A percentile compares a stretch with the other conserved stretches of the same genome.
These are phyloP conservation scores for Eumerus sabulonum DNA, from an alignment of 2,888 invertebrate species.

Conservation along the genomic window DNA sequence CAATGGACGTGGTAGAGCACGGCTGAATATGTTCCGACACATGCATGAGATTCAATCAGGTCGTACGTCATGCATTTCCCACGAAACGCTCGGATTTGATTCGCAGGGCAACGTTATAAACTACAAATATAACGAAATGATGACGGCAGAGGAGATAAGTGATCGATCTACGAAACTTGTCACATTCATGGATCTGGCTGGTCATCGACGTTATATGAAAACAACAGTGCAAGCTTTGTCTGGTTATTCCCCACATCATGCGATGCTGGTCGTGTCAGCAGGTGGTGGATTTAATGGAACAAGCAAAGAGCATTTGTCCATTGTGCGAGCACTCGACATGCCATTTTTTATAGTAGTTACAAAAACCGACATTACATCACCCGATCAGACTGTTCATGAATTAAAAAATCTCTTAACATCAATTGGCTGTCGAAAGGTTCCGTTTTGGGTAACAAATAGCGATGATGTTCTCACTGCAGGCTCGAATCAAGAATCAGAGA, in stretches of 20 bases:
- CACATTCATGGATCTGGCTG: slow-evolving; percentile 96
- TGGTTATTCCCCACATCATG: slow-evolving; percentile 95
- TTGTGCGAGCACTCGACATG: slow-evolving; percentile 88
- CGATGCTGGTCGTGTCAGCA: slow-evolving; percentile 91
- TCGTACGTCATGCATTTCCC: slow-evolving; percentile 95
- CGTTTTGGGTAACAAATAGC: slow-evolving; percentile 83
- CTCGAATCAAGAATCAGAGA: slow-evolving; percentile 83
- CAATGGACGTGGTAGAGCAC: slow-evolving; percentile 95
- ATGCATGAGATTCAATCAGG: slow-evolving; percentile 97
- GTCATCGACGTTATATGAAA: slow-evolving; percentile 95
- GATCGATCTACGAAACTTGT: slow-evolving; percentile 95
- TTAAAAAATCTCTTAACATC: slow-evolving; percentile 83
- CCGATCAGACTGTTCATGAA: slow-evolving; percentile 80
- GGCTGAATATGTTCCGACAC: slow-evolving; percentile 96
- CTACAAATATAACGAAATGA: slow-evolving; percentile 91
- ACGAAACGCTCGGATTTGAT: slow-evolving; percentile 98
- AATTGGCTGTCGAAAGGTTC: slow-evolving; percentile 84
- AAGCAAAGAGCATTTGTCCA: slow-evolving; percentile 94
- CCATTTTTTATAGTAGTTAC: slow-evolving; percentile 97
- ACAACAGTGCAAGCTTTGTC: slow-evolving; percentile 97
- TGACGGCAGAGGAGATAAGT: slow-evolving; percentile 95
- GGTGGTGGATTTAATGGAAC: slow-evolving; percentile 89
- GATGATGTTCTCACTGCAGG: slow-evolving; percentile 87
- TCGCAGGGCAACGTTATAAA: slow-evolving; percentile 90
- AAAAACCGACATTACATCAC: slow-evolving; percentile 92